Conservation (phyloP, 2,113 vertebrate genomes). For the Carettochelys insculpta region DNA sequence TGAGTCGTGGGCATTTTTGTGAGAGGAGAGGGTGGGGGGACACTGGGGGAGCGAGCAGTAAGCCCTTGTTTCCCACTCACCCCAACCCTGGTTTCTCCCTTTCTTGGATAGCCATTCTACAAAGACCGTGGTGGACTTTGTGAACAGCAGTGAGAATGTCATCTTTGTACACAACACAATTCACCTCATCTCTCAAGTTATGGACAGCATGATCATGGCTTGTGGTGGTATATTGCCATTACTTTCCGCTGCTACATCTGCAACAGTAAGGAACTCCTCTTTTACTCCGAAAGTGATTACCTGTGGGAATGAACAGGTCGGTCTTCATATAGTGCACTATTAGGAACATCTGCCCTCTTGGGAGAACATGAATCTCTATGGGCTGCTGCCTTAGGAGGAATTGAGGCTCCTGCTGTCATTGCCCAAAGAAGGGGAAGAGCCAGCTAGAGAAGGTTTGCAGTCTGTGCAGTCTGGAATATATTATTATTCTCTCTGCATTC, state of each 20-base stretch:
- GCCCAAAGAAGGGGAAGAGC: not conserved
- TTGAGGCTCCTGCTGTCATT: not conserved
- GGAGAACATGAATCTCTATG: not conserved
- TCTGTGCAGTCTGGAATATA: not conserved
- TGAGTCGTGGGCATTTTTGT: no score
- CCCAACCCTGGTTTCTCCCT: not conserved
- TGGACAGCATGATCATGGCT: conserved; percentile 98
- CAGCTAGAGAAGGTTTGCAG: not conserved
- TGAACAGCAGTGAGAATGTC: conserved; percentile 96
- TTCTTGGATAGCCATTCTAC: conserved; percentile 89
- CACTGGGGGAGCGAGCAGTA: no score
- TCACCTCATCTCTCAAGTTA: conserved; percentile 97
- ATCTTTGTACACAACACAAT: conserved; percentile 98
- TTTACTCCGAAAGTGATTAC: not conserved
- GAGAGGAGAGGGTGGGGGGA: no score
- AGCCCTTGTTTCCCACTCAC: not conserved
- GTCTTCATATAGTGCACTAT: not conserved
- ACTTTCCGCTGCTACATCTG: conserved; percentile 95
- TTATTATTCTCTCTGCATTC: conserved; percentile 12
- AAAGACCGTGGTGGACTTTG: conserved; percentile 97
- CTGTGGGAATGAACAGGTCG: not conserved
- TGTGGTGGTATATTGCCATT: conserved; percentile 96
- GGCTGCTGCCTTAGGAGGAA: not conserved
- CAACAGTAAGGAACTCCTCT: conserved; percentile 84
- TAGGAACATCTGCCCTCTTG: not conserved